Evolutionary conservation across 2,888 invertebrate species (phyloP).

Genomic region (Machimus rusticus): DNA sequence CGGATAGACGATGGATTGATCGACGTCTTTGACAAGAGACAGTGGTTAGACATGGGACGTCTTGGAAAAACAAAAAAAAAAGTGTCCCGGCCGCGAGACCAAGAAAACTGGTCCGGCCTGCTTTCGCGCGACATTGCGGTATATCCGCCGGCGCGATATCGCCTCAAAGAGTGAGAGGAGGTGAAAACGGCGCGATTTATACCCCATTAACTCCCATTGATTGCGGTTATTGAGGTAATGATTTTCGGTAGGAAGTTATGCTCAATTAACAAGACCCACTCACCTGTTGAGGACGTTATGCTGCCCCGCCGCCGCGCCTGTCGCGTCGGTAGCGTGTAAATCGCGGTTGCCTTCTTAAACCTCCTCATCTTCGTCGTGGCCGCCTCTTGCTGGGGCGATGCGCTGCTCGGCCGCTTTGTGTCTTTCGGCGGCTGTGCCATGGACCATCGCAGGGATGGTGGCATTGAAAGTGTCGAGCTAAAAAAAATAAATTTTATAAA

Average conservation of each 20-base stretch:
- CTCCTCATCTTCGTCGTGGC: constrained; percentile 53
- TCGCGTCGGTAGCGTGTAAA: constrained; percentile 58
- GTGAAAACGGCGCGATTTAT: not conserved
- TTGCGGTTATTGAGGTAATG: not conserved
- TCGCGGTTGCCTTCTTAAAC: constrained; percentile 58
- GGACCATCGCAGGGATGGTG: constrained; percentile 43
- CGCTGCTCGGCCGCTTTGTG: constrained; percentile 26
- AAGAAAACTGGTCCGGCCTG: constrained; percentile 34
- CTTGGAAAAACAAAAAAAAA: not conserved
- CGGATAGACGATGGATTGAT: constrained; percentile 13
- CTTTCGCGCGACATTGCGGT: constrained; percentile 15
- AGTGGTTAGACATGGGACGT: not conserved
- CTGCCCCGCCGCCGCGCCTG: constrained; percentile 53
- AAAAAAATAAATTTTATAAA: not conserved
- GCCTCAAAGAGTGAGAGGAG: not conserved
- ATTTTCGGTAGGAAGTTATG: not conserved
- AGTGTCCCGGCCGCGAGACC: not conserved
- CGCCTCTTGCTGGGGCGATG: constrained; percentile 5
- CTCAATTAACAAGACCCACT: constrained; percentile 25
- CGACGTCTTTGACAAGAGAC: constrained; percentile 12
- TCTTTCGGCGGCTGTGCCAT: constrained; percentile 30
- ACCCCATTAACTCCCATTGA: not conserved
- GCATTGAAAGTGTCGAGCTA: constrained; percentile 49
- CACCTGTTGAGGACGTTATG: constrained; percentile 50
- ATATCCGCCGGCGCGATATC: not conserved